Percentiles rank a stretch among this genome's conserved stretches.
phyloP scores from a whole-genome alignment of 2,113 vertebrate species.

The Mustela lutreola region DNA sequence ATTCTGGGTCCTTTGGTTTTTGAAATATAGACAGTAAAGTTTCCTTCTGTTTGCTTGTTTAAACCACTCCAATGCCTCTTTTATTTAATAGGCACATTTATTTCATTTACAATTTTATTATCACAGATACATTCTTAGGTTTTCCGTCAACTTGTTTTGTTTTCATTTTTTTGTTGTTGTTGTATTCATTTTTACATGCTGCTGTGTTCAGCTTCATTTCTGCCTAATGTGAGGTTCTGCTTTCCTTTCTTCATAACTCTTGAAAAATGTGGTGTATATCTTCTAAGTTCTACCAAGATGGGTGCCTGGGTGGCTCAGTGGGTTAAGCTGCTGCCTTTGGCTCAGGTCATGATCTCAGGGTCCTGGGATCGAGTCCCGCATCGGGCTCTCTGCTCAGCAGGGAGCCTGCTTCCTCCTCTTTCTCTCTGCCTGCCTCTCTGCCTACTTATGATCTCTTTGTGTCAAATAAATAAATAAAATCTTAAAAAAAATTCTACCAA shows the following conservation, averaged over 20 bases:
- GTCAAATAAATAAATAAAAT: no score
- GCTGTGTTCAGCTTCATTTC: neutral
- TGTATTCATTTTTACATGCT: neutral
- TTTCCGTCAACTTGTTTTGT: neutral
- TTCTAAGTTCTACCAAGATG: no score
- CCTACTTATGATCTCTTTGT: no score
- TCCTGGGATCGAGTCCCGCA: no score
- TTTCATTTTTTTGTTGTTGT: neutral
- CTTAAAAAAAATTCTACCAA: neutral
- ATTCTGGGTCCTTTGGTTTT: neutral
- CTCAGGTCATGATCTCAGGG: no score
- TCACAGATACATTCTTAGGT: neutral
- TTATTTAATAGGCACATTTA: neutral
- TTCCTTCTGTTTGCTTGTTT: neutral
- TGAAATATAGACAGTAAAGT: neutral
- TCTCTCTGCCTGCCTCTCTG: no score
- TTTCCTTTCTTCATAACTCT: neutral
- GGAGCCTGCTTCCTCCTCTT: no score
- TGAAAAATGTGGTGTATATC: neutral
- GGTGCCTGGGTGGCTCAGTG: no score
- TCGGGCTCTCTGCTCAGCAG: no score
- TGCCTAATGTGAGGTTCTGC: neutral
- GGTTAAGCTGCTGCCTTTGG: no score
- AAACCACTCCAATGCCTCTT: neutral
- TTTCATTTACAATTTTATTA: neutral